Base-by-base conservation (phyloP, 2,113 vertebrate genomes). In the Syngnathus floridae region DNA sequence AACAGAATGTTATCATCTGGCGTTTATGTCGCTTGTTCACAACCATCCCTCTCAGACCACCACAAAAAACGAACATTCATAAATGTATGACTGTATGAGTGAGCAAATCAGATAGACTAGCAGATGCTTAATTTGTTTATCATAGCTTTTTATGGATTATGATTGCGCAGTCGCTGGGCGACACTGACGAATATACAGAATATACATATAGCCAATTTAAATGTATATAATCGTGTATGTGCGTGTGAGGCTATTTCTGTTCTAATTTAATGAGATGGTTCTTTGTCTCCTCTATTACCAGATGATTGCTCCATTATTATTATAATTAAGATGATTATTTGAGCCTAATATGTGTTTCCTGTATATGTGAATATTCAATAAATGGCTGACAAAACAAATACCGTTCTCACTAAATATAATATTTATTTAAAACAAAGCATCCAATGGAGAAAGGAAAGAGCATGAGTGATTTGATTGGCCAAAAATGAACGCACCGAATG, bases 281-380 rank as follows among this genome's bases (percentile, higher is more conserved):
- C 70, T 73, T 75, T 77, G 68, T 72, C 59, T 78, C 69, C 19
- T 52, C 62, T 67, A 78, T 77, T 69, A 69, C 62, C 72, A 83
- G 76, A 75, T 84, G 82, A 79, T 77, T 82, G 67, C 77, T 7
- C 22, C 6, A 40, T 40, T 76, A 82, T 76, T 71, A 41, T 43
- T 14, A 22, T 31, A 31, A 31, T 31, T 31, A 31, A 31, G 26
- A 31, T 61, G 56, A 85, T 22, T 4, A 21, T 49, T 51, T 51
- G 48, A 81, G 70, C 83, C 83, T 84, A 81, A 68, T 72, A 83
- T 82, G 80, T 85, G 81, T 86, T 92, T 87, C 89, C 90, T 92
- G 91, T 95, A 90, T 90, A 85, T 93, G 93, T 95, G 79, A 83
- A 83, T 82, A 87, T 84, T 91, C 82, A 91, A 92, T 92, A 91